Base-by-base conservation (phyloP, 2,888 invertebrate species). In the Tryphoninae sp. region DNA sequence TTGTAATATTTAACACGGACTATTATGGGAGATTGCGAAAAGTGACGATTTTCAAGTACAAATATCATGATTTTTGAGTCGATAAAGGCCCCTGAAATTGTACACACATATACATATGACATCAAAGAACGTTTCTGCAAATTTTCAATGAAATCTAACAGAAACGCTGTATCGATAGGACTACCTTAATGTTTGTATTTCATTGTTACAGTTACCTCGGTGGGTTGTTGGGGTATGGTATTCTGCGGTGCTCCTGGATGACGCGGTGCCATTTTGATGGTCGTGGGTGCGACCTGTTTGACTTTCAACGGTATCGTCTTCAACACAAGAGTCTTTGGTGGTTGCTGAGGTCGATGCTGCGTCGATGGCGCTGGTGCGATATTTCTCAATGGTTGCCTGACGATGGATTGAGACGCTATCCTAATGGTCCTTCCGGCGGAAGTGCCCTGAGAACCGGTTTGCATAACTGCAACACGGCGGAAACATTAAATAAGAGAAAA, bases 261-360 rank as follows among this genome's bases (percentile, higher is more conserved):
- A 2, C 90, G 87, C 3, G 90, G 85, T 58, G 90, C 88, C 88
- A 91, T 89, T 80, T 90, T 91, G 19, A 91, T 90, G n/a, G 89
- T 81, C 8, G 89, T 89, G 1, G 92, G 89, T 26, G 91, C 86
- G 13, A 91, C 88, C 83, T 90, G 90, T 65, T 92, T 91, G 26
- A 92, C 89, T 85, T 91, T 91, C 59, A 91, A 78, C 4, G 91
- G 91, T 87, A 91, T 91, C 1, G 91, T 90, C 81, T 91, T 91
- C 55, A 91, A 82, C 45, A 91, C 90, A 51, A 91, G 86, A 40
- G 91, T 90, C 87, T 92, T 92, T 85, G 89, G 88, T 80, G 89
- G 88, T 69, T 87, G 87, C 83, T 88, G 89, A 40, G 85, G 86
- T 83, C 51, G 84, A 9, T 64, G 83, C 33, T 82, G 86, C 11